Percentiles rank a stretch among this genome's conserved stretches.
phyloP scores from a whole-genome alignment of 2,113 vertebrate species.

The Tetraodon nigroviridis region DNA sequence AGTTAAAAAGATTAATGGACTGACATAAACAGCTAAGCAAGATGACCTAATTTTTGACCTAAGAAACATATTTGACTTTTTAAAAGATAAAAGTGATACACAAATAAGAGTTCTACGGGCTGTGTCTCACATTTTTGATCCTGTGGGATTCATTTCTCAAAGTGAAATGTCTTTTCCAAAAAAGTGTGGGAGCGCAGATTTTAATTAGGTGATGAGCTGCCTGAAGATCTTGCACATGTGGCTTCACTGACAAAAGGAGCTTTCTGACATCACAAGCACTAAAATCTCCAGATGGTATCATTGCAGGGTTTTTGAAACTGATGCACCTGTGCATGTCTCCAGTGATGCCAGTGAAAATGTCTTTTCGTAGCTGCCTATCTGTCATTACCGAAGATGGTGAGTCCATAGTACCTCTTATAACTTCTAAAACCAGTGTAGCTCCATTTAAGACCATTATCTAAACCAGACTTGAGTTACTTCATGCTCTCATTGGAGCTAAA shows the following conservation, averaged over 20 bases:
- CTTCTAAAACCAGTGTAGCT: background rate
- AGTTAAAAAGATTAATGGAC: too few species aligned
- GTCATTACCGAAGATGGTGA: background rate
- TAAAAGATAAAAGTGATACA: background rate
- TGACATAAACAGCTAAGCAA: too few species aligned
- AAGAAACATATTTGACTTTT: background rate
- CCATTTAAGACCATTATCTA: background rate
- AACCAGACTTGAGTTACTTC: too few species aligned
- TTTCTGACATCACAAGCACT: background rate
- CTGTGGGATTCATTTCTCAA: background rate
- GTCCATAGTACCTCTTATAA: background rate
- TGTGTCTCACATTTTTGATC: background rate
- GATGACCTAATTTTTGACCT: too few species aligned
- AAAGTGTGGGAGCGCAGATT: background rate
- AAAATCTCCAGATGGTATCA: background rate
- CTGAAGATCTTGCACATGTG: background rate
- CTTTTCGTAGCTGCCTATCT: background rate
- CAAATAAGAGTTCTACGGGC: background rate
- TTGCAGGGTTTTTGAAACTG: background rate
- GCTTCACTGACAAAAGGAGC: background rate
- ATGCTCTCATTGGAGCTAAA: too few species aligned
- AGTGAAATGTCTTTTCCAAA: background rate
- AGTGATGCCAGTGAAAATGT: background rate
- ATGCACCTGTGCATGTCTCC: background rate
- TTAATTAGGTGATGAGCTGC: background rate